Base-by-base conservation (phyloP, 2,113 vertebrate genomes). In the Notothenia coriiceps region DNA sequence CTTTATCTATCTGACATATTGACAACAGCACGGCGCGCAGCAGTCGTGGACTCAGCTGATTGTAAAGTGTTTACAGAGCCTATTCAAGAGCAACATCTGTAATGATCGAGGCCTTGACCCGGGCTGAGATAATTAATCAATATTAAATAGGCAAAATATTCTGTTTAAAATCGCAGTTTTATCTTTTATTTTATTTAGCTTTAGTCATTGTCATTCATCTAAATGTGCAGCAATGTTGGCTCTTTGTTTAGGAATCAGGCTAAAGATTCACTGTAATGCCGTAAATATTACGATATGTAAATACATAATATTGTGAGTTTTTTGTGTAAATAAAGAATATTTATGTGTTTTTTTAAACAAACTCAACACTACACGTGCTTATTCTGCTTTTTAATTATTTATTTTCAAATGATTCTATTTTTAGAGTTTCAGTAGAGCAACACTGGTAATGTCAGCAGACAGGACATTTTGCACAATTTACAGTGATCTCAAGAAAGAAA, bases 291-390 rank as follows among this genome's bases (percentile, higher is more conserved):
- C 13, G 20, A 5, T 85, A 4, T 86, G 77, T 89, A 83, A 83
- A 90, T 89, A 86, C 25, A 63, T 84, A 1, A 20, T 40, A 73
- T 57, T 70, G 25, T 78, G 44, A 74, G 35, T 46, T 88, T 83
- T 68, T 64, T 68, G 50, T 64, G 43, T 82, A 66, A 80, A 89
- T 86, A 89, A 86, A 89, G 10, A 60, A 47, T 89, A 91, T 90
- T 92, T 91, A 87, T 88, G 33, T 14, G 20, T 20, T 83, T 70
- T 62, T 9, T 13, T 51, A 56, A 15, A 59, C 8, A 56, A 25
- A 1, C 22, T 10, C 18, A 4, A 70, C 25, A 64, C 7, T 33
- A 22, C 29, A 78, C 5, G 0, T 0, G 9, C 1, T 55, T 44
- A 12, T 33, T 46, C 1, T 57, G 44, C 25, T 70, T 59, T 22